Percentiles rank a stretch among this genome's conserved stretches.
Conservation (phyloP, 2,113 vertebrate genomes). For the Colistium nudipinnis region DNA sequence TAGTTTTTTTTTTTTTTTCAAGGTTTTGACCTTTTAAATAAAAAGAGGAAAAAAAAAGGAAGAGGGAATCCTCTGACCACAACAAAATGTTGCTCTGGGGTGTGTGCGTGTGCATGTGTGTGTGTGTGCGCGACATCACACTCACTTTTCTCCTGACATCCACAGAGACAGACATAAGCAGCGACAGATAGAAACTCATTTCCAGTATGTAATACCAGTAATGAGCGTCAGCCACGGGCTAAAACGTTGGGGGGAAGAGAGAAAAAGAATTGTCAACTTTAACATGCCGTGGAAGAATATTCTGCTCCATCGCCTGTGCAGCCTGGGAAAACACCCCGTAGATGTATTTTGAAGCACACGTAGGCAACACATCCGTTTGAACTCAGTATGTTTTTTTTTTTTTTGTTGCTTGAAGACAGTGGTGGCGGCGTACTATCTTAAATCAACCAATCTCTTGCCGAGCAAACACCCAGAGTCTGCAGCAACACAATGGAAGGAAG, state of each 20-base stretch:
- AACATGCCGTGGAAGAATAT: neutral
- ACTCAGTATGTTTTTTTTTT: too few species aligned
- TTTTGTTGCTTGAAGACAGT: conserved; percentile 4
- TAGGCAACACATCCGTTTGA: neutral
- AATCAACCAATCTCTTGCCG: conserved; percentile 25
- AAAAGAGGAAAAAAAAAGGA: conserved; percentile 11
- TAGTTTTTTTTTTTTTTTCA: too few species aligned
- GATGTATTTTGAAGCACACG: neutral
- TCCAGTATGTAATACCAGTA: conserved; percentile 93
- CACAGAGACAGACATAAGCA: conserved; percentile 89
- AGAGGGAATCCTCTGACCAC: too few species aligned
- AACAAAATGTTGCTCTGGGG: neutral
- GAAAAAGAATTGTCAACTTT: neutral
- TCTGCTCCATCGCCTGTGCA: neutral
- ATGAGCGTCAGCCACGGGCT: conserved; percentile 83
- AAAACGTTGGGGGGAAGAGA: conserved; percentile 23
- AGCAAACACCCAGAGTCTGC: conserved; percentile 14
- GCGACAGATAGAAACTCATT: conserved; percentile 89
- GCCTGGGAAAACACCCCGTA: neutral
- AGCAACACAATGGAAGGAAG: conserved; percentile 66
- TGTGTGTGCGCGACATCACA: neutral
- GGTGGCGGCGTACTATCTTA: neutral
- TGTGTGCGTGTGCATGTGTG: neutral
- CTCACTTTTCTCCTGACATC: conserved; percentile 94
- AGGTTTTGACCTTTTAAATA: conserved; percentile 4